Conservation (phyloP, 2,113 vertebrate species). For the Dasyprocta punctata region DNA sequence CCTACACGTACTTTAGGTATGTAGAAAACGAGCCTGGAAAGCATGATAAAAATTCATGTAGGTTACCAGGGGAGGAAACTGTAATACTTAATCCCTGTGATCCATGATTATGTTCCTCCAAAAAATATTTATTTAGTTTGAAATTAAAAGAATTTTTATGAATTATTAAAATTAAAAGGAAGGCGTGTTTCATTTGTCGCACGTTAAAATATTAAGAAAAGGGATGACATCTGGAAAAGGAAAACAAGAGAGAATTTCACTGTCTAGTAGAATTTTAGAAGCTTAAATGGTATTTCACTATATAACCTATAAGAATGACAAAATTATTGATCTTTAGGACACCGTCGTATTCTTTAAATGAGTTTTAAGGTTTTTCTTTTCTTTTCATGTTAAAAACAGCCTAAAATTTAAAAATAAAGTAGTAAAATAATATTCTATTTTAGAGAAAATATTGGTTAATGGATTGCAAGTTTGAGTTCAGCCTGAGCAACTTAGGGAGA, state of each 20-base stretch:
- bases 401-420: slow-evolving; percentile 32
- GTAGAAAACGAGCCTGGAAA: not conserved
- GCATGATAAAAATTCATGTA: slow-evolving; percentile 5
- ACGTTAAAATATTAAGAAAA: slow-evolving; percentile 48
- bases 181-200: slow-evolving; percentile 18
- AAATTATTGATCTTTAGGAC: not conserved
- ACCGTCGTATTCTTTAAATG: not conserved
- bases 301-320: not conserved
- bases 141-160: slow-evolving; percentile 35
- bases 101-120: not conserved
- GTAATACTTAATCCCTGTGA: slow-evolving; percentile 15
- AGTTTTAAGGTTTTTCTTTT: slow-evolving; percentile 10
- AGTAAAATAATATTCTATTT: slow-evolving; percentile 40
- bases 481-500: not conserved
- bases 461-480: not conserved
- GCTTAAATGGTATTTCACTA: not conserved
- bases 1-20: not conserved
- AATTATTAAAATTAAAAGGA: slow-evolving; percentile 54
- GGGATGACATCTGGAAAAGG: not conserved
- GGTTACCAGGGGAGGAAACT: not conserved
- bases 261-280: slow-evolving; percentile 10
- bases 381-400: not conserved
- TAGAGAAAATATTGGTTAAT: not conserved
- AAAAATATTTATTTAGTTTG: slow-evolving; percentile 40
- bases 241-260: not conserved